Evolutionary conservation across 2,797 vertebrate genomes (phyloP).

Genomic region (Sardinella longiceps): DNA sequence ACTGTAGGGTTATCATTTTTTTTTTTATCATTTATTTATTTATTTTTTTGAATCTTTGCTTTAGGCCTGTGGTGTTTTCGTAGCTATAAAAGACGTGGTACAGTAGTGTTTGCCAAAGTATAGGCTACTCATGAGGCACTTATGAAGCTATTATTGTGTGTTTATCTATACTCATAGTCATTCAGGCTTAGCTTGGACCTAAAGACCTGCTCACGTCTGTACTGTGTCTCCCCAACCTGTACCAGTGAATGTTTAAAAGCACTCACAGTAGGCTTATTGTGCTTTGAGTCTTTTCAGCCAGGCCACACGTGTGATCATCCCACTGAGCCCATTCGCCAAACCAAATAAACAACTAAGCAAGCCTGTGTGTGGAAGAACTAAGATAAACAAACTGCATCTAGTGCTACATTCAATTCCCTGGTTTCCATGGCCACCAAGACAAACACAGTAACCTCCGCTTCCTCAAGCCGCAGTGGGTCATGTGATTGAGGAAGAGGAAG

Average conservation of each 20-base stretch:
- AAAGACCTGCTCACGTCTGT: neutral
- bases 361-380: too few relatives aligned
- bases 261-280: too few relatives aligned
- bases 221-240: neutral
- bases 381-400: neutral
- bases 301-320: slow-evolving; percentile 33
- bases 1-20: neutral
- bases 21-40: neutral
- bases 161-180: neutral
- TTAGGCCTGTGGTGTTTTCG: neutral
- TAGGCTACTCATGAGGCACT: neutral
- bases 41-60: neutral
- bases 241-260: neutral
- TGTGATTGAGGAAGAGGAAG: too few relatives aligned
- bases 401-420: neutral
- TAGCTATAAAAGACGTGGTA: neutral
- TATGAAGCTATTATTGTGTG: neutral
- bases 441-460: too few relatives aligned
- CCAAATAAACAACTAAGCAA: too few relatives aligned
- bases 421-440: neutral
- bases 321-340: slow-evolving; percentile 14
- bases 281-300: neutral
- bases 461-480: too few relatives aligned
- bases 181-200: neutral
- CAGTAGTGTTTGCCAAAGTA: neutral